phyloP scores from a whole-genome alignment of 2,888 invertebrate genomes.

The Meandrusa payeni region DNA sequence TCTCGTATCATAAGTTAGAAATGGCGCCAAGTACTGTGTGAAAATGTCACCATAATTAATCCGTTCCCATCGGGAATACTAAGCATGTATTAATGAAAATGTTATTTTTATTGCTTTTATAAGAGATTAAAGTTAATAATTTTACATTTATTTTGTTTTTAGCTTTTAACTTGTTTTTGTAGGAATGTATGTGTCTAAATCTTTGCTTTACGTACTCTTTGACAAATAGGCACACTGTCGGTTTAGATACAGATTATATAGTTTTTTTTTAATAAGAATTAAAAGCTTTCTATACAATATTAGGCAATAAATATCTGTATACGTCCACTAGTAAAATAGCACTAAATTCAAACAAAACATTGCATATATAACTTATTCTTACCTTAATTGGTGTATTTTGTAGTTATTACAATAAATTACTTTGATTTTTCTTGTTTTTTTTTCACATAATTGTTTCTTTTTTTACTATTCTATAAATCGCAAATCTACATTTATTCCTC shows the following conservation, averaged over 20 bases:
- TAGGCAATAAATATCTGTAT: slow-evolving; percentile 19
- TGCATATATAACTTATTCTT: slow-evolving; percentile 19
- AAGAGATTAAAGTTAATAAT: too few relatives aligned
- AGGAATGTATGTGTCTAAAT: too few relatives aligned
- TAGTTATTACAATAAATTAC: slow-evolving; percentile 4
- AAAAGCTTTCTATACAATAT: slow-evolving; percentile 22
- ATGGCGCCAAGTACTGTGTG: too few relatives aligned
- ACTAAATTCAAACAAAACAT: slow-evolving; percentile 9
- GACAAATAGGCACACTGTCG: slow-evolving; percentile 37
- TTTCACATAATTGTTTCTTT: neutral
- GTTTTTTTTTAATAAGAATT: slow-evolving; percentile 8
- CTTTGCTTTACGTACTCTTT: too few relatives aligned
- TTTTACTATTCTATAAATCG: slow-evolving; percentile 2
- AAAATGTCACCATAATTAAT: too few relatives aligned
- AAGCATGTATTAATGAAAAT: too few relatives aligned
- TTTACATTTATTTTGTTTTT: too few relatives aligned
- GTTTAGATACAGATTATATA: slow-evolving; percentile 27
- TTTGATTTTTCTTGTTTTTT: neutral
- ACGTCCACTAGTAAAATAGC: slow-evolving; percentile 15
- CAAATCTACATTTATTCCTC: slow-evolving; percentile 18
- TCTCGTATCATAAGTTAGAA: too few relatives aligned
- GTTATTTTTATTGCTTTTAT: too few relatives aligned
- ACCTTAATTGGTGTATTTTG: slow-evolving; percentile 15
- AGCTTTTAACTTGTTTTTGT: too few relatives aligned
- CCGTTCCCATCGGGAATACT: too few relatives aligned